These are phyloP conservation scores for Drosophila erecta DNA, from an alignment of 1,140 invertebrate genomes.

Conservation along the genomic window DNA sequence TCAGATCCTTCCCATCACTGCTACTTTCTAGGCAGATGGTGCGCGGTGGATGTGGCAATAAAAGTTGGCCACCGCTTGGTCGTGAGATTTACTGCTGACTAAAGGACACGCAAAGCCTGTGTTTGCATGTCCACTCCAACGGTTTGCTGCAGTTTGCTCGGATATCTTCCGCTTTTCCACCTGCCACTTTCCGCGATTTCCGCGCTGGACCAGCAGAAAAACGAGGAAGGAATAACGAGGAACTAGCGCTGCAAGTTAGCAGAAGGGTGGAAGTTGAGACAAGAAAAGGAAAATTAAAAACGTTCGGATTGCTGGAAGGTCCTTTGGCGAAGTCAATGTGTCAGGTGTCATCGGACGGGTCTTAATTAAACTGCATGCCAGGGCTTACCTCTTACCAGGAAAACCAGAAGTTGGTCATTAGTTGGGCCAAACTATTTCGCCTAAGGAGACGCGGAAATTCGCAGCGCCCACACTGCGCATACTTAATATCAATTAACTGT, in stretches of 20 bases:
- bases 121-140: conserved; percentile 39
- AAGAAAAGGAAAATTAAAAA: conserved; percentile 51
- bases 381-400: not conserved
- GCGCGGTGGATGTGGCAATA: conserved; percentile 28
- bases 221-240: not conserved
- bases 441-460: not conserved
- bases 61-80: conserved; percentile 26
- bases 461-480: conserved; percentile 38
- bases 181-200: conserved; percentile 7
- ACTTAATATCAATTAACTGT: conserved; percentile 57
- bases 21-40: conserved; percentile 10
- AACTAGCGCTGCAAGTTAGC: conserved; percentile 18
- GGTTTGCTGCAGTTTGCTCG: conserved; percentile 26
- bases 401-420: conserved; percentile 15
- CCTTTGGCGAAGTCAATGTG: conserved; percentile 18
- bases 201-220: not conserved
- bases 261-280: conserved; percentile 28
- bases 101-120: conserved; percentile 30
- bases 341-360: conserved; percentile 36
- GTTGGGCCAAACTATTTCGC: conserved; percentile 13
- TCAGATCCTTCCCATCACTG: conserved; percentile 7
- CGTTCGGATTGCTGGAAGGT: conserved; percentile 6
- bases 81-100: conserved; percentile 38
- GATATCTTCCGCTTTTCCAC: conserved; percentile 13
- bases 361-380: conserved; percentile 54